A percentile compares a stretch with the other conserved stretches of the same genome.
phyloP scores from a whole-genome alignment of 2,888 invertebrate genomes.

The Ophioninae sp. region DNA sequence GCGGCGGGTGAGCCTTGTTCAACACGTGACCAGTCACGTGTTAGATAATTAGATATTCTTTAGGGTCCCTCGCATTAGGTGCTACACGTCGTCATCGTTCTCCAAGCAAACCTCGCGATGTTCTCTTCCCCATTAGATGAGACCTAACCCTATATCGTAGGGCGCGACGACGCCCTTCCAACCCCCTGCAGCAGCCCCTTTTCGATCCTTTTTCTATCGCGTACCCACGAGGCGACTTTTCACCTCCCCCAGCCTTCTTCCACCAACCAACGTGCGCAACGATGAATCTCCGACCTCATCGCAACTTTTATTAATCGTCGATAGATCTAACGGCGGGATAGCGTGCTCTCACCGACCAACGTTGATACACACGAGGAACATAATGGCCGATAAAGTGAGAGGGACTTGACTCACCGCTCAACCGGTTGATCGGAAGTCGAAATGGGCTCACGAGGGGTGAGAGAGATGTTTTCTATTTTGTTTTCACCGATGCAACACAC shows the following conservation, averaged over 20 bases:
- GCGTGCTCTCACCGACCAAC: slow-evolving; percentile 68
- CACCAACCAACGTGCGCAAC: slow-evolving; percentile 27
- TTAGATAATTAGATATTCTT: slow-evolving; percentile 81
- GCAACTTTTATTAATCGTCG: slow-evolving; percentile 72
- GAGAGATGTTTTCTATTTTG: slow-evolving; percentile 20
- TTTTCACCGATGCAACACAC: slow-evolving; percentile 4
- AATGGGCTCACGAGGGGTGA: slow-evolving; percentile 7
- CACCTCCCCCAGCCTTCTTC: background rate
- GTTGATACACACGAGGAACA: slow-evolving; percentile 25
- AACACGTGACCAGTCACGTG: slow-evolving; percentile 80
- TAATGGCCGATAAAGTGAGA: slow-evolving; percentile 44
- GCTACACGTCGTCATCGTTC: slow-evolving; percentile 17
- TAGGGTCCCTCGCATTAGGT: slow-evolving; percentile 69
- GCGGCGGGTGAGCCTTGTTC: slow-evolving; percentile 75
- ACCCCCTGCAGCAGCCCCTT: slow-evolving; percentile 9
- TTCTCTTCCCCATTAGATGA: slow-evolving; percentile 71
- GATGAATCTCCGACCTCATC: slow-evolving; percentile 60
- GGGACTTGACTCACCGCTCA: slow-evolving; percentile 55
- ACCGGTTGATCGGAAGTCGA: slow-evolving; percentile 59
- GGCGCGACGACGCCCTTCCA: slow-evolving; percentile 54
- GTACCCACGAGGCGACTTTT: slow-evolving; percentile 41
- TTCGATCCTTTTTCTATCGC: slow-evolving; percentile 41
- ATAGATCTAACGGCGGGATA: slow-evolving; percentile 75
- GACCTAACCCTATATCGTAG: slow-evolving; percentile 37
- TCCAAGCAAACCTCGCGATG: slow-evolving; percentile 39